A percentile compares a stretch with the other conserved stretches of the same genome.
Evolutionary conservation across 2,888 invertebrate species (phyloP).

Genomic region (Hemaris fuciformis): DNA sequence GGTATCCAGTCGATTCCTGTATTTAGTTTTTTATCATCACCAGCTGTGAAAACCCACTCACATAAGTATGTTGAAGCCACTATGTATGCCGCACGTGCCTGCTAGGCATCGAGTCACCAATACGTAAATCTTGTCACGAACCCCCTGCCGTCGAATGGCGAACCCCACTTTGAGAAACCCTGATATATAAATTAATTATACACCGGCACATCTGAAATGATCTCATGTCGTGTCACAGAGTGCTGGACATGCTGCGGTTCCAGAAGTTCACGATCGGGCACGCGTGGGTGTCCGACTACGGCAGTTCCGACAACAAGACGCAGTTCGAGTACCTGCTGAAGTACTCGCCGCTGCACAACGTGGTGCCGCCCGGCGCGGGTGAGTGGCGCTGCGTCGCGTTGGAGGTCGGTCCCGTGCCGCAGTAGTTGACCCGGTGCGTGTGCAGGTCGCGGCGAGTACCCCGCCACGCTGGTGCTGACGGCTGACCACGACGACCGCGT

Average conservation of each 20-base stretch:
- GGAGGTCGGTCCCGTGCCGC: no score
- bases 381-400: conserved; percentile 7
- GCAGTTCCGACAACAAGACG: conserved; percentile 91
- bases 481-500: conserved; percentile 99
- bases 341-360: conserved; percentile 97
- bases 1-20: no score
- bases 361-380: conserved; percentile 83
- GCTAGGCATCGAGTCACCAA: no score
- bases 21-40: no score
- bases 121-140: no score
- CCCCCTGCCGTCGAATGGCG: no score
- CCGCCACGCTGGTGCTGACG: conserved; percentile 94
- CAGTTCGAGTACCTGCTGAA: conserved; percentile 92
- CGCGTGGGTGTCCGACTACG: conserved; percentile 98
- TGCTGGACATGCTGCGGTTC: conserved; percentile 98
- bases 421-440: background rate
- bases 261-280: conserved; percentile 99
- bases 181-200: no score
- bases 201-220: no score
- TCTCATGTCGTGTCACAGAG: conserved; percentile 78
- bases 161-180: no score
- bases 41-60: no score
- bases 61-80: no score
- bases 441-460: conserved; percentile 85
- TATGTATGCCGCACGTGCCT: no score